These are phyloP conservation scores for Callyntrura guangdongensis DNA, from an alignment of 2,888 invertebrate species.

Conservation along the genomic window DNA sequence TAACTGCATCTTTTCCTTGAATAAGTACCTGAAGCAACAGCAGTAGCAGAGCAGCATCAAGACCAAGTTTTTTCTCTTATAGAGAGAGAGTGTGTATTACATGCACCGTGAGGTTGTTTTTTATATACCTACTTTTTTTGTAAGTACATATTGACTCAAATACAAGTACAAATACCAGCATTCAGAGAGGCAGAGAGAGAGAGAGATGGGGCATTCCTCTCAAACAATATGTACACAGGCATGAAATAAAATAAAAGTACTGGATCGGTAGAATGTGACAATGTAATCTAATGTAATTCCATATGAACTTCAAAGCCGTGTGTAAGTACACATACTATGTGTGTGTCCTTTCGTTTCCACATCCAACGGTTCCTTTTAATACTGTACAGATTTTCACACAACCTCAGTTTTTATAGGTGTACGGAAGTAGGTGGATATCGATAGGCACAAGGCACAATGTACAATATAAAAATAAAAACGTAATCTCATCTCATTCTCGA, in stretches of 20 bases:
- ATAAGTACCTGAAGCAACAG: conserved; percentile 75
- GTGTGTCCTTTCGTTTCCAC: background rate
- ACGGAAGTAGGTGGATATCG: background rate
- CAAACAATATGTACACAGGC: background rate
- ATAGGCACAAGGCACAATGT: no score
- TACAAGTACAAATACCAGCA: background rate
- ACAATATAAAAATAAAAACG: conserved; percentile 36
- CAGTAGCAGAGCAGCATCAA: background rate
- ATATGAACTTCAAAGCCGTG: conserved; percentile 50
- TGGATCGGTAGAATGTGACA: conserved; percentile 65
- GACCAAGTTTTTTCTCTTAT: background rate
- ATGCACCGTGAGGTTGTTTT: background rate
- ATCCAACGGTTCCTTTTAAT: background rate
- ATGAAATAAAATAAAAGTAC: conserved; percentile 42
- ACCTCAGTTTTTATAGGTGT: background rate
- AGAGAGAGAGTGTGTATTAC: no score
- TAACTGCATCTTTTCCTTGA: conserved; percentile 68
- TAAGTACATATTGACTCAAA: background rate
- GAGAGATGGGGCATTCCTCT: background rate
- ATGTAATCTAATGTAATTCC: conserved; percentile 74
- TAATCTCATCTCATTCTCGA: conserved; percentile 66
- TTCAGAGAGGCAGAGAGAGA: no score
- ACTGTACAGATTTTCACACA: background rate
- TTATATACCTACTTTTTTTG: background rate
- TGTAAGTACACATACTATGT: background rate